phyloP scores from a whole-genome alignment of 2,113 vertebrate species.

The Chrysemys picta region DNA sequence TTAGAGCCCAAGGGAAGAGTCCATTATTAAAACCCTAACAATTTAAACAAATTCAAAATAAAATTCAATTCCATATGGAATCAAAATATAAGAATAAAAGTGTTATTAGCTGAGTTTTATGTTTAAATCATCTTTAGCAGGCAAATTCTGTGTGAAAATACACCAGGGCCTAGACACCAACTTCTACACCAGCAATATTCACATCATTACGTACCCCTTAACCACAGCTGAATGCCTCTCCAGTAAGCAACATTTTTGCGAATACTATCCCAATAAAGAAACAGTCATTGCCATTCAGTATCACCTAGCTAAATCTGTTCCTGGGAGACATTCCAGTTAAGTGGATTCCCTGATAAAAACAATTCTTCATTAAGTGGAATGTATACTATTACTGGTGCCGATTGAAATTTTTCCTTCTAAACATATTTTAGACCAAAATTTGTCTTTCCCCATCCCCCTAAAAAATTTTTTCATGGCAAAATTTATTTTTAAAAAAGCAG shows the following conservation, averaged over 20 bases:
- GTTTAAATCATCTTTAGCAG: not conserved
- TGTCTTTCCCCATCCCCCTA: not conserved
- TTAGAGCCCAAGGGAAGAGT: not conserved
- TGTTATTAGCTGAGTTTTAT: not conserved
- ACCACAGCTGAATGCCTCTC: not conserved
- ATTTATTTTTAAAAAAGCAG: not conserved
- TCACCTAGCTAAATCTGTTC: not conserved
- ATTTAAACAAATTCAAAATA: not conserved
- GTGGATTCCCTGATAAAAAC: not conserved
- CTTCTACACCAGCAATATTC: not conserved
- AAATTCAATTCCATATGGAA: not conserved
- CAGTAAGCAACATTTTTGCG: not conserved
- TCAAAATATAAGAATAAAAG: not conserved
- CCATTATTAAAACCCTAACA: not conserved
- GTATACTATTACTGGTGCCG: not conserved
- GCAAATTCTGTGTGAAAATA: not conserved
- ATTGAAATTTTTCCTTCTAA: not conserved
- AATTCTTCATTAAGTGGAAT: not conserved
- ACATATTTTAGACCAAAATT: not conserved
- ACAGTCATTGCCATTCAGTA: not conserved
- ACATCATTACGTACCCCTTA: not conserved
- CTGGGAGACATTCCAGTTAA: not conserved
- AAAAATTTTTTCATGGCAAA: not conserved
- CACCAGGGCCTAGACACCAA: not conserved
- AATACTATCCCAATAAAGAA: not conserved